Base-by-base conservation (phyloP, 2,888 invertebrate species). In the Oithona nana region DNA sequence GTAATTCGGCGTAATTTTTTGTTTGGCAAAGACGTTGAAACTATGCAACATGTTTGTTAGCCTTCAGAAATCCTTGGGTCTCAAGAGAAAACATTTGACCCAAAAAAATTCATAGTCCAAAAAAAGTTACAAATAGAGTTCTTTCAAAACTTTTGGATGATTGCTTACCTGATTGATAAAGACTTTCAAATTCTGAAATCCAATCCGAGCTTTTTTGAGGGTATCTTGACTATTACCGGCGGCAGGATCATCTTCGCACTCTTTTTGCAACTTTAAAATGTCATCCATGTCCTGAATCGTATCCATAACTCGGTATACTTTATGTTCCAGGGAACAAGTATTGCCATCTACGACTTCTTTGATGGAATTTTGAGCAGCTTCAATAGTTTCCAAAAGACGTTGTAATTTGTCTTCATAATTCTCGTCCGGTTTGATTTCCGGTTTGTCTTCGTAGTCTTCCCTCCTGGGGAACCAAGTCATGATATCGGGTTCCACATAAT, bases 181-280 rank as follows among this genome's bases (percentile, higher is more conserved):
- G 59, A 22, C 49, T 29, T 59, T 39, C 8, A 59, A 28, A 26
- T 39, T 48, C n/a, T 50, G 48, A 8, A 59, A 8, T 20, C 59
- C 59, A 4, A 59, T 50, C 28, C 29, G 48, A 26, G 48, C 39
- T 24, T 59, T 59, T 29, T 59, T 59, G 59, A 59, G 59, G 26
- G 24, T 29, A 24, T 59, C 59, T 28, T 39, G 48, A 20, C 22
- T 26, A n/a, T 59, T 50, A 1, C 24, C n/a, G 8, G 50, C 59
- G n/a, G 11, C 26, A n/a, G 59, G 24, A 59, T 50, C 13, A 24
- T 49, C 24, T 22, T 59, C 59, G 24, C 59, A 59, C 28, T 59
- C 59, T 28, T 59, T 59, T 24, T 59, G 59, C 16, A 59, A 50
- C 26, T 39, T 48, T 1, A 24, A 4, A 6, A 59, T 24, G 20